A percentile compares a stretch with the other conserved stretches of the same genome.
Evolutionary conservation across 1,140 invertebrate species (phyloP).

Genomic region (Harlomillsia oculata): DNA sequence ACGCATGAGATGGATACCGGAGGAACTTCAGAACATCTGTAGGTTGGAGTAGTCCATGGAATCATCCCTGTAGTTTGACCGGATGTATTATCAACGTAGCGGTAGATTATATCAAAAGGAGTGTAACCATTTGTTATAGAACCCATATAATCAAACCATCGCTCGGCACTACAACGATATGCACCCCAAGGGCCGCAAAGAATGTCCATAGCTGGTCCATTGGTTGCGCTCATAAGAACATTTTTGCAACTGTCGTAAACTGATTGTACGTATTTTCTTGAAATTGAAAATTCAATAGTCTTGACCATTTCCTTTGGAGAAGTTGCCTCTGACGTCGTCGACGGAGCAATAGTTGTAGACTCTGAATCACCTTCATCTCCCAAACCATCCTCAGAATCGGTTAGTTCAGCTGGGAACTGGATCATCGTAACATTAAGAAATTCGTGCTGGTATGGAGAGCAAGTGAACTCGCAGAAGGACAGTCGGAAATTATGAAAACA

Average conservation of each 20-base stretch:
- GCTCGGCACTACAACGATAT: slow-evolving; percentile 50
- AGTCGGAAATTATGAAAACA: slow-evolving; percentile 73
- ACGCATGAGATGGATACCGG: no score
- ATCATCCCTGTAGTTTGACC: not conserved
- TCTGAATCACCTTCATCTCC: no score
- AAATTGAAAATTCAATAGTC: slow-evolving; percentile 48
- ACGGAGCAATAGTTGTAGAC: no score
- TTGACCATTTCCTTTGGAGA: slow-evolving; percentile 39
- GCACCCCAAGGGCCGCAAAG: slow-evolving; percentile 67
- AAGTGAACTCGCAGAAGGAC: slow-evolving; percentile 74
- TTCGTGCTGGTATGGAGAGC: slow-evolving; percentile 60
- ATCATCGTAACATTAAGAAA: slow-evolving; percentile 55
- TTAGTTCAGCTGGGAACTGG: not conserved
- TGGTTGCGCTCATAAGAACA: slow-evolving; percentile 67
- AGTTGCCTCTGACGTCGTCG: not conserved
- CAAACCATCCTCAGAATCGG: no score
- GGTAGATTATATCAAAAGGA: slow-evolving; percentile 75
- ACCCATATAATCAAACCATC: slow-evolving; percentile 66
- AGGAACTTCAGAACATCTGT: slow-evolving; percentile 9
- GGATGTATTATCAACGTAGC: slow-evolving; percentile 36
- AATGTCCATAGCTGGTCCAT: slow-evolving; percentile 61
- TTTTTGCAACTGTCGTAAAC: slow-evolving; percentile 72
- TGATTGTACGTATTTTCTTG: slow-evolving; percentile 40
- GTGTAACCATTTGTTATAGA: slow-evolving; percentile 53
- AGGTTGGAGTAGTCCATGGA: slow-evolving; percentile 2